phyloP scores from a whole-genome alignment of 2,797 vertebrate genomes.

The Centroberyx gerrardi region DNA sequence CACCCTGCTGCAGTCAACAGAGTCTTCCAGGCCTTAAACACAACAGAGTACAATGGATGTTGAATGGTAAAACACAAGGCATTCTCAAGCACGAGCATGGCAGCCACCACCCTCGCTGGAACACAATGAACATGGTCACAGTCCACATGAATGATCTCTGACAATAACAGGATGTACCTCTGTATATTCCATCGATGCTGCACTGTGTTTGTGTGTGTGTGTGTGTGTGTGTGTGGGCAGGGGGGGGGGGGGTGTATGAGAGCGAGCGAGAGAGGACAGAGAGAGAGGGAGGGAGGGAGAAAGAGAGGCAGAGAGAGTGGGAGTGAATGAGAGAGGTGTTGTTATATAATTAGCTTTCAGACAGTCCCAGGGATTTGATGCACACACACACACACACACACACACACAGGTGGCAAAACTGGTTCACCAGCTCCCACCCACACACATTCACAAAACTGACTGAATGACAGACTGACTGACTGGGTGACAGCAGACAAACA shows the following conservation, averaged over 20 bases:
- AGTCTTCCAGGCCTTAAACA: slow-evolving; percentile 6
- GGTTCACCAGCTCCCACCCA: slow-evolving; percentile 80
- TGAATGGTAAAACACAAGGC: slow-evolving; percentile 48
- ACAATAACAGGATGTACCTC: slow-evolving; percentile 79
- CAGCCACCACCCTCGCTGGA: slow-evolving; percentile 58
- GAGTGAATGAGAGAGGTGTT: slow-evolving; percentile 74
- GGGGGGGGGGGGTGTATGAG: slow-evolving; percentile 23
- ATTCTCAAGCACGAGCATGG: slow-evolving; percentile 56
- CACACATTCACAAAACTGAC: slow-evolving; percentile 85
- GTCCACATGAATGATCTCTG: slow-evolving; percentile 57
- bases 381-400: slow-evolving; percentile 25
- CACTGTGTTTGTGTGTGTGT: slow-evolving; percentile 26
- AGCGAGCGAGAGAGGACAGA: not conserved
- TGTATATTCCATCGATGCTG: slow-evolving; percentile 49
- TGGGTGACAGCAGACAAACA: slow-evolving; percentile 75
- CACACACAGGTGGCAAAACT: slow-evolving; percentile 75
- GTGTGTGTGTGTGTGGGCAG: slow-evolving; percentile 13
- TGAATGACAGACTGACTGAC: slow-evolving; percentile 76
- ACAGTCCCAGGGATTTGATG: slow-evolving; percentile 67
- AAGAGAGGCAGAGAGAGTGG: slow-evolving; percentile 49
- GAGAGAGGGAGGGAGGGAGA: slow-evolving; percentile 44
- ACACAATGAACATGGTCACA: slow-evolving; percentile 59
- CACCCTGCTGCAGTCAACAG: slow-evolving; percentile 7
- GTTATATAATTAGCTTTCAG: slow-evolving; percentile 82
- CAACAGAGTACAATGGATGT: slow-evolving; percentile 25